Evolutionary conservation across 1,140 invertebrate genomes (phyloP), one percentile per base, ranked within the genome.

Genomic region (Holcopasites calliopsidis): DNA sequence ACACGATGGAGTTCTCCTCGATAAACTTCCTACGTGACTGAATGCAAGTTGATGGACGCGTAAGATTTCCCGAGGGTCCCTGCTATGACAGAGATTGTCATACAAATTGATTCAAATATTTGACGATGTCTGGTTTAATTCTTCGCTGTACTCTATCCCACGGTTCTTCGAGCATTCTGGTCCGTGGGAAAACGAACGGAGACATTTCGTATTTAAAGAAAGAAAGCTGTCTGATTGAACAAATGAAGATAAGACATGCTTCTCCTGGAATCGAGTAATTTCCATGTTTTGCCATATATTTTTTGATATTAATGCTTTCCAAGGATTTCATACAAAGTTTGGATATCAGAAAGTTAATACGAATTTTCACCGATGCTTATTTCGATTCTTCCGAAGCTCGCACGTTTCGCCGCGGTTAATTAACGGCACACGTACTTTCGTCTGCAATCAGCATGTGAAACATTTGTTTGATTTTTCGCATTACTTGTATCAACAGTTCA

Each of bases 21-120:
- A 80, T 80, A 80, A 82, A 82, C 77, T 82, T 82, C 55, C 78
- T 58, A 80, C 80, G 80, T 82, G 73, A 82, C 78, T 80, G 79
- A 82, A 77, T 80, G 79, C 73, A 54, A 35, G 66, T 47, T 80
- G 80, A 82, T 80, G 80, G 74, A 66, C 57, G 55, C 72, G 78
- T 80, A 72, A 80, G 78, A 79, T 80, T 80, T 71, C 62, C 58
- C 78, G 58, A 62, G 79, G 78, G 79, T 77, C 44, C 42, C 60
- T 13, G 18, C 13, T 38, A 65, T 44, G 73, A 47, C 79, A 50
- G 80, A 65, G 71, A 82, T 82, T 82, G 79, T 77, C 80, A 76
- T 82, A 82, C 80, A 77, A 82, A 82, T 82, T 82, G 81, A 82
- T 82, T 82, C 73, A 80, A 80, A 82, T 80, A 82, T 82, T 82